Conservation (phyloP, 2,113 vertebrate species). For the Balaenoptera acutorostrata region DNA sequence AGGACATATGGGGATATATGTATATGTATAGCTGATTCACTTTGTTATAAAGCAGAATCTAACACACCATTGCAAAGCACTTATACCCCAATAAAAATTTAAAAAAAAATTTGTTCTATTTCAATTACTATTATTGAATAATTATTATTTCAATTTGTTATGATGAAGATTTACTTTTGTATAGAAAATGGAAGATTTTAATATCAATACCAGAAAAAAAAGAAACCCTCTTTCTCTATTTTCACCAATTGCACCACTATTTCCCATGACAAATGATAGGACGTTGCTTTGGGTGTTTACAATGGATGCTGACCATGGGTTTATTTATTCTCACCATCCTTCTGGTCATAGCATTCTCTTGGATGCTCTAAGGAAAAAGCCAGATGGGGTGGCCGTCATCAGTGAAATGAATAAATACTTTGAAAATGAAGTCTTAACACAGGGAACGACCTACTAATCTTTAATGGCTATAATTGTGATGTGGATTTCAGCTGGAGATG, state of each 20-base stretch:
- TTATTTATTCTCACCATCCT: neutral
- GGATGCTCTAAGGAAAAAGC: neutral
- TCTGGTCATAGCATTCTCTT: neutral
- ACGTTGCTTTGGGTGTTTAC: neutral
- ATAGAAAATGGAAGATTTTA: neutral
- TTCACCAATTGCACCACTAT: neutral
- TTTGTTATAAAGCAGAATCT: too few species aligned
- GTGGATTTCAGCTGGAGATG: neutral
- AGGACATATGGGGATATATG: too few species aligned
- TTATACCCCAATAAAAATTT: too few species aligned
- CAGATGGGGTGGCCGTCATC: neutral
- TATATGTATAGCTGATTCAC: too few species aligned
- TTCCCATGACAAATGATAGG: neutral
- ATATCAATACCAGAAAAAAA: neutral
- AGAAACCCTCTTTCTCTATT: neutral
- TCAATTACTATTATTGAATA: neutral
- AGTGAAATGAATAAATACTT: conserved; percentile 49
- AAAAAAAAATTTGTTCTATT: too few species aligned
- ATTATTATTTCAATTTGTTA: neutral
- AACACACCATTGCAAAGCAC: too few species aligned
- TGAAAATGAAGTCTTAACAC: conserved; percentile 52
- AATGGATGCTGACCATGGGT: neutral
- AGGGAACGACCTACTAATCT: conserved; percentile 25
- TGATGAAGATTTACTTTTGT: neutral
- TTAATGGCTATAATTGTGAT: neutral